phyloP scores from a whole-genome alignment of 2,113 vertebrate genomes.

The Psittacus erithacus region DNA sequence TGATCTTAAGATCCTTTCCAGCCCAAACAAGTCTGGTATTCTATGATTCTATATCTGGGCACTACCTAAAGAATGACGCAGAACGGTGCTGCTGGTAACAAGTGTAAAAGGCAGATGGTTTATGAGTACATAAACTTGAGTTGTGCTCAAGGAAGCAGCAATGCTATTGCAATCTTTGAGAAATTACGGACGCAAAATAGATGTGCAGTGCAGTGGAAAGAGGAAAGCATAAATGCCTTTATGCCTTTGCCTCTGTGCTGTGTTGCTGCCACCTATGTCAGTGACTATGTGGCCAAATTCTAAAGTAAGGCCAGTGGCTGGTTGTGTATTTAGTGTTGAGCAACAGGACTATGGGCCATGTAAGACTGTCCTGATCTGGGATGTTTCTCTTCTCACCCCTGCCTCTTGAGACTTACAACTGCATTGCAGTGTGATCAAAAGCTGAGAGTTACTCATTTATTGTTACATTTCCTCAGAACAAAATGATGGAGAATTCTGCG shows the following conservation, averaged over 20 bases:
- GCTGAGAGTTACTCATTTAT: background rate
- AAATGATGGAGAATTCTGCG: background rate
- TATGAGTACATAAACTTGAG: background rate
- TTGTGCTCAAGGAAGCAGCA: too few species aligned
- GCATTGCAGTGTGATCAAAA: conserved; percentile 29
- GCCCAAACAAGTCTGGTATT: too few species aligned
- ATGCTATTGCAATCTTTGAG: background rate
- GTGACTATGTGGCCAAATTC: background rate
- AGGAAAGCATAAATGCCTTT: background rate
- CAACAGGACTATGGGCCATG: background rate
- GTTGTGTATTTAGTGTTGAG: background rate
- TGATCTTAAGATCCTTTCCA: too few species aligned
- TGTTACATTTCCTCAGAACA: conserved; percentile 30
- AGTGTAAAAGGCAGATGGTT: background rate
- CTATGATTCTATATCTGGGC: background rate
- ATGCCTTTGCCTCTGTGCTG: background rate
- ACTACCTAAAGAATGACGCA: background rate
- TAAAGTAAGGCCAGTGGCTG: background rate
- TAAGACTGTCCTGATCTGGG: background rate
- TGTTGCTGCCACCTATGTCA: background rate
- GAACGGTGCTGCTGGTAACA: background rate
- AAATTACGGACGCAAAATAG: background rate
- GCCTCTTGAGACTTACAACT: background rate
- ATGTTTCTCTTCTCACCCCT: background rate
- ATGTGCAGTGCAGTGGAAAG: background rate